phyloP scores from a whole-genome alignment of 2,888 invertebrate genomes.

The Ophonus ardosiacus region DNA sequence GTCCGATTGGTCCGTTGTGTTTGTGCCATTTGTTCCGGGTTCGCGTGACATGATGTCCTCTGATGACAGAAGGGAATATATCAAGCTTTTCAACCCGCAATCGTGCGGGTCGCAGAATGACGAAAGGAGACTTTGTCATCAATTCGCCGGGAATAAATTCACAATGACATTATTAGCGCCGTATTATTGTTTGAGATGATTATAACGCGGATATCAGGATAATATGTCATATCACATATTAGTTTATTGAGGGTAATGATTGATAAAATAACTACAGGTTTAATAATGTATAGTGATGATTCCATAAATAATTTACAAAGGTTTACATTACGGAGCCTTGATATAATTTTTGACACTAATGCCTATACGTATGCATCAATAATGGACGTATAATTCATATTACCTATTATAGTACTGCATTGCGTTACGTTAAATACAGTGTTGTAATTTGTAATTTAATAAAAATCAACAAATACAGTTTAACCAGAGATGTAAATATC shows the following conservation, averaged over 20 bases:
- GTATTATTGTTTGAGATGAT: neutral
- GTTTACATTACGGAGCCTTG: no score
- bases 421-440: no score
- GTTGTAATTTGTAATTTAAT: no score
- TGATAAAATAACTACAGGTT: no score
- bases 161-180: conserved; percentile 9
- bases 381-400: no score
- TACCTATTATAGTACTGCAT: no score
- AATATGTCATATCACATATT: neutral
- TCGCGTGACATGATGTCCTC: conserved; percentile 28
- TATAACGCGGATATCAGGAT: neutral
- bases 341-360: no score
- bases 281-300: no score
- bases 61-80: conserved; percentile 4
- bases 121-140: conserved; percentile 23
- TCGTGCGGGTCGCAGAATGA: conserved; percentile 21
- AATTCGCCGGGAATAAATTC: conserved; percentile 24
- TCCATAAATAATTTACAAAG: no score
- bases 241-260: neutral
- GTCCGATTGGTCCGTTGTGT: conserved; percentile 9
- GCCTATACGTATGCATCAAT: no score
- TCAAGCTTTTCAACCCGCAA: conserved; percentile 46
- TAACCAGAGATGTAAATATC: no score
- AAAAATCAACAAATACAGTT: no score
- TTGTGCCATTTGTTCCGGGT: conserved; percentile 30